A percentile compares a stretch with the other conserved stretches of the same genome.
These are phyloP conservation scores for Poecilia latipinna DNA, from an alignment of 2,113 vertebrate species.

Conservation along the genomic window DNA sequence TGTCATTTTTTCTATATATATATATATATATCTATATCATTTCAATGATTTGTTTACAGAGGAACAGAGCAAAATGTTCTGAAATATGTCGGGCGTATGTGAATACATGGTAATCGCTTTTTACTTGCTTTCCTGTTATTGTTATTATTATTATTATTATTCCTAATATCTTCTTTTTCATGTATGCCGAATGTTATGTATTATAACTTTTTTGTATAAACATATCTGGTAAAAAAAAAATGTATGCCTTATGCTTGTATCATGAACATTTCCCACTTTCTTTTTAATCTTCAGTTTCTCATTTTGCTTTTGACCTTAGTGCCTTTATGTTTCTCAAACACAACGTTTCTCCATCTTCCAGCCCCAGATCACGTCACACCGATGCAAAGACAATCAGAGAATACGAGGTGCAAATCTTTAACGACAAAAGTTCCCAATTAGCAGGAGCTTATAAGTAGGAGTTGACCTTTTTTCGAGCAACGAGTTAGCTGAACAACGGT, in stretches of 20 bases:
- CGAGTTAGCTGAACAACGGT: conserved; percentile 58
- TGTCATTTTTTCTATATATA: conserved; percentile 40
- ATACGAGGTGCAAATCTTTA: conserved; percentile 54
- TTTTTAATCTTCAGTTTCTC: conserved; percentile 28
- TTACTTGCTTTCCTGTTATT: conserved; percentile 50
- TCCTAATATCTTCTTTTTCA: conserved; percentile 44
- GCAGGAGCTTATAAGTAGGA: conserved; percentile 42
- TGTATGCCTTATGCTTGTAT: conserved; percentile 77
- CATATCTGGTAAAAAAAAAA: conserved; percentile 63
- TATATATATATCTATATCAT: conserved; percentile 51
- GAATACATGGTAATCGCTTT: conserved; percentile 68
- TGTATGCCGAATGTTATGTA: conserved; percentile 75
- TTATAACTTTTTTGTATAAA: conserved; percentile 78
- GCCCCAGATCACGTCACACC: conserved; percentile 28
- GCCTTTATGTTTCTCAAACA: conserved; percentile 54
- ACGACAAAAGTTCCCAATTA: conserved; percentile 39
- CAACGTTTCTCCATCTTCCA: conserved; percentile 53
- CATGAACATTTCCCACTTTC: conserved; percentile 32
- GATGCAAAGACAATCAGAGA: conserved; percentile 72
- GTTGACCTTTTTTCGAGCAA: conserved; percentile 23
- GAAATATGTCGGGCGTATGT: conserved; percentile 67
- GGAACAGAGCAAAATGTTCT: conserved; percentile 65
- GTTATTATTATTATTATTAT: conserved; percentile 63
- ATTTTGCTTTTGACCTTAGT: conserved; percentile 72
- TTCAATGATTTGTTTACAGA: conserved; percentile 79